Percentiles rank a stretch among this genome's conserved stretches.
phyloP scores from a whole-genome alignment of 2,888 invertebrate species.

The Galerucella nymphaeae region DNA sequence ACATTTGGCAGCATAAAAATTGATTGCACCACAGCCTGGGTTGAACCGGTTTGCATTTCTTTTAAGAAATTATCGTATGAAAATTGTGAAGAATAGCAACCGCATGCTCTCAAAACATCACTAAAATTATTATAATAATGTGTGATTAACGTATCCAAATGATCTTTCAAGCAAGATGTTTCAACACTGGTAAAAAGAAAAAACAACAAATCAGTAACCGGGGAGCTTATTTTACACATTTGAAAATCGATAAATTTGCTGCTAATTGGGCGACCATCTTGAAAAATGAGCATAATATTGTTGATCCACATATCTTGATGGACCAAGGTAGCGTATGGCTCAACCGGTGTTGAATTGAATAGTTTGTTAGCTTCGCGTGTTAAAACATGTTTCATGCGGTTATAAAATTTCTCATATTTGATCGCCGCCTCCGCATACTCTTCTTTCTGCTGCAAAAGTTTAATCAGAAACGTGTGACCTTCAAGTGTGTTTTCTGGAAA shows the following conservation, averaged over 20 bases:
- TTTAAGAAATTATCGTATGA: neutral
- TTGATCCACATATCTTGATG: conserved; percentile 72
- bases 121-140: neutral
- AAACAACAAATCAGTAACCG: conserved; percentile 51
- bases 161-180: conserved; percentile 23
- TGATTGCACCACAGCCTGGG: neutral
- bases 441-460: conserved; percentile 1
- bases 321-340: conserved; percentile 67
- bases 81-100: neutral
- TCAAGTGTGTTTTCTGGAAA: neutral
- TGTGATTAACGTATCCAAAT: conserved; percentile 37
- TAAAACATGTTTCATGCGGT: neutral
- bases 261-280: conserved; percentile 37
- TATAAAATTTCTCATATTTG: neutral
- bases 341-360: conserved; percentile 42
- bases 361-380: neutral
- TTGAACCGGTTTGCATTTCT: neutral
- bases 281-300: conserved; percentile 66
- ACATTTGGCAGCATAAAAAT: neutral
- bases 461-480: neutral
- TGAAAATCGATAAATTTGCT: conserved; percentile 55
- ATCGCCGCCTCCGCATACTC: neutral
- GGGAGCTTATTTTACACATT: conserved; percentile 47
- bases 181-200: conserved; percentile 53
- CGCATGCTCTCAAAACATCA: neutral